Percentiles rank a stretch among this genome's conserved stretches.
Conservation (phyloP, 92 coral and sea anemone species). For the Diadumene lineata region DNA sequence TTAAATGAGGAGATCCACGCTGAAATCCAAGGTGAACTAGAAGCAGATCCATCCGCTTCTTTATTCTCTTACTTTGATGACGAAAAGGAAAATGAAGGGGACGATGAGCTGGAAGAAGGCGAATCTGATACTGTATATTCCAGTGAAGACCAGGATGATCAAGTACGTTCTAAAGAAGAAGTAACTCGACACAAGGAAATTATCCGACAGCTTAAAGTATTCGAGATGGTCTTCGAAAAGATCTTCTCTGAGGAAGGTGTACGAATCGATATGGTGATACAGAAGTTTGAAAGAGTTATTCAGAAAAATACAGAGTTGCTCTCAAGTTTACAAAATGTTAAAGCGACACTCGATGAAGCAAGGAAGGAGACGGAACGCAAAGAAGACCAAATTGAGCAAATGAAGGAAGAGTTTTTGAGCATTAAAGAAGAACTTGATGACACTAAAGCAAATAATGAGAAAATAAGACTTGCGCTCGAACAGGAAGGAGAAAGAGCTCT, state of each 20-base stretch:
- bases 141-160: slow-evolving; percentile 21
- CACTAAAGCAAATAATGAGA: slow-evolving; percentile 28
- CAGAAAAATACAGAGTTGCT: slow-evolving; percentile 61
- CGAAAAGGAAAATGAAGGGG: slow-evolving; percentile 27
- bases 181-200: slow-evolving; percentile 49
- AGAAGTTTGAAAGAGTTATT: slow-evolving; percentile 60
- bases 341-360: slow-evolving; percentile 46
- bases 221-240: slow-evolving; percentile 64
- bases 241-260: slow-evolving; percentile 70
- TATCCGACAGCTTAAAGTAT: slow-evolving; percentile 54
- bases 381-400: slow-evolving; percentile 44
- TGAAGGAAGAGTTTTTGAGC: slow-evolving; percentile 55
- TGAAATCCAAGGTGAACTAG: slow-evolving; percentile 10
- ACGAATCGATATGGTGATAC: slow-evolving; percentile 60
- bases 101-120: slow-evolving; percentile 29
- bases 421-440: slow-evolving; percentile 47
- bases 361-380: slow-evolving; percentile 26
- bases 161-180: slow-evolving; percentile 16
- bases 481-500: slow-evolving; percentile 69
- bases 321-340: slow-evolving; percentile 41
- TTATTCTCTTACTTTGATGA: slow-evolving; percentile 21
- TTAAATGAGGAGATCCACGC: neutral
- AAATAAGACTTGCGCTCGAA: slow-evolving; percentile 37
- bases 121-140: slow-evolving; percentile 29
- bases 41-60: slow-evolving; percentile 4